phyloP scores from a whole-genome alignment of 2,888 invertebrate species.

The Hydropsyche betteni region DNA sequence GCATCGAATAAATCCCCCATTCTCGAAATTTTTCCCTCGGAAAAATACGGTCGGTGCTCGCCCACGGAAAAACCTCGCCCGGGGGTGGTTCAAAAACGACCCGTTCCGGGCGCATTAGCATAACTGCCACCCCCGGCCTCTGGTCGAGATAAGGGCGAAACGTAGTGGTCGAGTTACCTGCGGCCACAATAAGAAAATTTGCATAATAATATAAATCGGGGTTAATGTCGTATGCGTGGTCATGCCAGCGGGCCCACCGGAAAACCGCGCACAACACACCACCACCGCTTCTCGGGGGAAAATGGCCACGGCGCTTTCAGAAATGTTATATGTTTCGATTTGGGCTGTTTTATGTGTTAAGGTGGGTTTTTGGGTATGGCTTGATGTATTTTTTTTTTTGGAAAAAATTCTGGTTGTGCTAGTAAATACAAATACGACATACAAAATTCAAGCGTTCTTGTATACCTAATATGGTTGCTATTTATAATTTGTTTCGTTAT shows the following conservation, averaged over 20 bases:
- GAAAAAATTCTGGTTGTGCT: too few relatives aligned
- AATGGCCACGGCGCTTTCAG: slow-evolving; percentile 21
- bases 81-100: slow-evolving; percentile 43
- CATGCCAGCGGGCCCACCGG: slow-evolving; percentile 45
- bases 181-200: slow-evolving; percentile 54
- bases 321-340: too few relatives aligned
- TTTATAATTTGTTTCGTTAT: too few relatives aligned
- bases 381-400: too few relatives aligned
- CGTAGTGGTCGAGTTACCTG: slow-evolving; percentile 45
- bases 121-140: slow-evolving; percentile 34
- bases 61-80: slow-evolving; percentile 5
- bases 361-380: too few relatives aligned
- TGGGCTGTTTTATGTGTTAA: too few relatives aligned
- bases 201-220: slow-evolving; percentile 64
- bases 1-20: not conserved
- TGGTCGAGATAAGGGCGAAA: slow-evolving; percentile 44
- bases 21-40: not conserved
- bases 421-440: too few relatives aligned
- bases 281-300: not conserved
- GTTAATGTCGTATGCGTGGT: slow-evolving; percentile 62
- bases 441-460: too few relatives aligned
- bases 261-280: slow-evolving; percentile 18
- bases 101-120: slow-evolving; percentile 47
- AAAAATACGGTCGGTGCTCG: slow-evolving; percentile 9
- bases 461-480: too few relatives aligned